phyloP scores from a whole-genome alignment of 2,113 vertebrate genomes.

The Anhinga rufa region DNA sequence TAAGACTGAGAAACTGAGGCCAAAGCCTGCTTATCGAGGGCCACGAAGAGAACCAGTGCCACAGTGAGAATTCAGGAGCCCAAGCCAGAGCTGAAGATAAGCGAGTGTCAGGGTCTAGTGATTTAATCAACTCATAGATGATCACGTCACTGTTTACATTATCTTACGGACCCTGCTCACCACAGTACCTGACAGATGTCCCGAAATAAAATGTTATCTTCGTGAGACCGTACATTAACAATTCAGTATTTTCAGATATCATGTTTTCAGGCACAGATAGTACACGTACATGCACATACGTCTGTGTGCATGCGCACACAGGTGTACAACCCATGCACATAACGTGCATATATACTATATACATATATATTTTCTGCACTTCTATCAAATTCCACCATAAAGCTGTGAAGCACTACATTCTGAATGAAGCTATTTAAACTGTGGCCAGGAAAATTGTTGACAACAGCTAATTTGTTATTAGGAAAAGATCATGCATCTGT shows the following conservation, averaged over 20 bases:
- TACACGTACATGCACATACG: no score
- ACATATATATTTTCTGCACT: neutral
- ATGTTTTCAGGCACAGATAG: neutral
- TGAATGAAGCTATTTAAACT: neutral
- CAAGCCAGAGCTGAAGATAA: neutral
- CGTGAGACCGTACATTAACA: accelerated
- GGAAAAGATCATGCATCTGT: neutral
- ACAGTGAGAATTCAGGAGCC: neutral
- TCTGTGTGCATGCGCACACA: neutral
- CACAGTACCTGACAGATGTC: neutral
- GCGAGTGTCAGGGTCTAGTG: neutral
- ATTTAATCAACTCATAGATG: neutral
- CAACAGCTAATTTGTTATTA: neutral
- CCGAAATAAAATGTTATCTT: neutral
- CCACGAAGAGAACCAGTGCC: neutral
- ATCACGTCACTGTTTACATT: neutral
- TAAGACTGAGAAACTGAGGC: neutral
- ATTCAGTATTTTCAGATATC: neutral
- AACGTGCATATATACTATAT: accelerated
- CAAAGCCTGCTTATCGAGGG: neutral
- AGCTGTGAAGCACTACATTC: neutral
- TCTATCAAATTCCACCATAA: neutral
- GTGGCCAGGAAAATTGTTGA: neutral
- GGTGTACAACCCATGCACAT: neutral
- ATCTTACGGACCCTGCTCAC: neutral